Evolutionary conservation across 2,113 vertebrate genomes (phyloP).

Genomic region (Oxyruncus cristatus): DNA sequence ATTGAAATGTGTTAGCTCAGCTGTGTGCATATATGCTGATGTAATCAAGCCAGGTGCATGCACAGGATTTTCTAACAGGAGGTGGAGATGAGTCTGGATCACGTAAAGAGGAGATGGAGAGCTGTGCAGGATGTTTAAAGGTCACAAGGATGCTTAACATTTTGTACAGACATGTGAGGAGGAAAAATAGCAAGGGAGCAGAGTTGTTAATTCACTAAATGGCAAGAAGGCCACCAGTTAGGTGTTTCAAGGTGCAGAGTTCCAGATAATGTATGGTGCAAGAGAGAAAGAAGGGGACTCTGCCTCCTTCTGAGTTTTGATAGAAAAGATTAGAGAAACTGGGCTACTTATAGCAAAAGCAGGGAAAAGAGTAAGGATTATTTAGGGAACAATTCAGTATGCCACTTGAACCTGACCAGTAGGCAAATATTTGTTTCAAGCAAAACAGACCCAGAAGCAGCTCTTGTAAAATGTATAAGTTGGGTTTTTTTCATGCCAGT

Average conservation of each 20-base stretch:
- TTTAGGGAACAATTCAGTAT: neutral
- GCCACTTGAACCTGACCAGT: neutral
- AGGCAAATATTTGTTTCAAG: neutral
- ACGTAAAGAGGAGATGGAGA: neutral
- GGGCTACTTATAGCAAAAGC: neutral
- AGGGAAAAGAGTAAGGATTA: neutral
- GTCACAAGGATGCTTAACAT: conserved; percentile 8
- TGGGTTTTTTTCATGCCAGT: neutral
- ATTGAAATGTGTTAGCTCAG: conserved; percentile 49
- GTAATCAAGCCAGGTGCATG: conserved; percentile 56
- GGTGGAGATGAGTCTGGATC: conserved; percentile 29
- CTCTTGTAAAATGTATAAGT: neutral
- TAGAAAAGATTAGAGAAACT: neutral
- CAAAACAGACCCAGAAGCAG: neutral
- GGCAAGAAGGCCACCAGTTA: neutral
- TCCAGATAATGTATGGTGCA: neutral
- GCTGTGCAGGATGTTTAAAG: conserved; percentile 20
- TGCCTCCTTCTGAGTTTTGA: neutral
- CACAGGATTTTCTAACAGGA: conserved; percentile 38
- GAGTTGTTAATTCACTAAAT: neutral
- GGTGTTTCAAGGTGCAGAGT: neutral
- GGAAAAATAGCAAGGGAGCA: neutral
- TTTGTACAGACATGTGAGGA: neutral
- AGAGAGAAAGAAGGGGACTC: neutral
- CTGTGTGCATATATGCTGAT: conserved; percentile 41